Conservation (phyloP, 92 coral and sea anemone genomes). For the Heteractis magnifica region DNA sequence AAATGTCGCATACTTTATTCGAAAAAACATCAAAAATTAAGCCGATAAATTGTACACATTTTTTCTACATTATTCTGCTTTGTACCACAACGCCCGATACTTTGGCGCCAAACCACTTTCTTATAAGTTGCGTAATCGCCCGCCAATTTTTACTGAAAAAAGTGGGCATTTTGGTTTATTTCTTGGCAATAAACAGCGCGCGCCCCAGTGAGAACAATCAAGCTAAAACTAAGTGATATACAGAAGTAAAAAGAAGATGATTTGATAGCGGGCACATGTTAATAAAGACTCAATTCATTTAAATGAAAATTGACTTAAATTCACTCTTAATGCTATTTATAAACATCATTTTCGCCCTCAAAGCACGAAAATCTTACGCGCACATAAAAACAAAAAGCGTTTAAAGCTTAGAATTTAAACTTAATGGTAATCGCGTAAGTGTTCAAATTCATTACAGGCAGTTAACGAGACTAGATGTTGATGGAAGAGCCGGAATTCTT, state of each 20-base stretch:
- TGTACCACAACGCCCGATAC: too few species aligned
- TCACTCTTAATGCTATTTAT: background rate
- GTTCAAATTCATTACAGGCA: too few species aligned
- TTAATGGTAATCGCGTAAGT: background rate
- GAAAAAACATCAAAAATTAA: too few species aligned
- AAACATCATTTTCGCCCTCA: background rate
- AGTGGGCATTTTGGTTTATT: background rate
- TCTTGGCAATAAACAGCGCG: background rate
- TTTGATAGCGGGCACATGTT: background rate
- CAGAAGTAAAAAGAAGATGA: background rate
- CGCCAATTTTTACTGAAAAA: background rate
- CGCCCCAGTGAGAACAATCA: constrained; percentile 1
- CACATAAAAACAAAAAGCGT: background rate
- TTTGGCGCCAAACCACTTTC: too few species aligned
- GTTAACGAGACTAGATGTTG: too few species aligned
- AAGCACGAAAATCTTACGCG: background rate
- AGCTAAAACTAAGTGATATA: background rate
- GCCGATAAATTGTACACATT: too few species aligned
- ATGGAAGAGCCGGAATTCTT: too few species aligned
- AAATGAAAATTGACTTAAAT: background rate
- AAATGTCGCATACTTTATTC: too few species aligned
- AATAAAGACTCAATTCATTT: background rate
- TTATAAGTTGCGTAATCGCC: background rate
- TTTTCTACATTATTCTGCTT: too few species aligned
- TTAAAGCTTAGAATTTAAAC: background rate